phyloP scores from a whole-genome alignment of 2,113 vertebrate species.

The Ciconia boyciana region DNA sequence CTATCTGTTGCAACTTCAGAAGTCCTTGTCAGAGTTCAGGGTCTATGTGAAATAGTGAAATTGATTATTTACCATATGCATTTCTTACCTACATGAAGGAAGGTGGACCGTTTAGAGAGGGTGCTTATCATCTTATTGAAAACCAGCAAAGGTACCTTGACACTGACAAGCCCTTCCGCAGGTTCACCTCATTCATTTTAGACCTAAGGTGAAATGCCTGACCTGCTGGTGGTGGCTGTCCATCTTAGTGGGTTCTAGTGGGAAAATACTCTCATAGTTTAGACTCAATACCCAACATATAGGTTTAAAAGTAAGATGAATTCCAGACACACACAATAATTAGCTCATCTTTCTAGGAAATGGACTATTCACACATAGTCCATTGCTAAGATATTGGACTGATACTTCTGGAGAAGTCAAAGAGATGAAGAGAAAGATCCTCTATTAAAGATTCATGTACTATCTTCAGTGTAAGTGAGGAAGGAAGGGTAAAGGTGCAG shows the following conservation, averaged over 20 bases:
- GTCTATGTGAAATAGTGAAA: neutral
- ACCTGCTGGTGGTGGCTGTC: neutral
- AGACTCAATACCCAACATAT: rapidly evolving
- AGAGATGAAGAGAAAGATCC: neutral
- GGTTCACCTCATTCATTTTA: neutral
- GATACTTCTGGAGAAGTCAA: neutral
- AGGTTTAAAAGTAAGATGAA: neutral
- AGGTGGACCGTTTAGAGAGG: neutral
- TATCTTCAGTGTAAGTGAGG: neutral
- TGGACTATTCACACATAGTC: rapidly evolving
- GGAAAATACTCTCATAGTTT: neutral
- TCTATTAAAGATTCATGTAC: neutral
- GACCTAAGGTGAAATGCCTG: neutral
- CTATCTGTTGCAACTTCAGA: neutral
- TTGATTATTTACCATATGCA: neutral
- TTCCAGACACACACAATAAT: neutral
- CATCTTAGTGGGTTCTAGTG: neutral
- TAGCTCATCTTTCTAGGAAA: neutral
- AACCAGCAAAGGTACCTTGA: neutral
- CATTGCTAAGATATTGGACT: neutral
- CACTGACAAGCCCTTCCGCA: neutral
- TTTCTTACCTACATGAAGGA: neutral
- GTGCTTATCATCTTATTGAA: neutral
- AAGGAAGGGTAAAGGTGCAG: neutral
- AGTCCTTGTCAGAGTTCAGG: neutral